Base-by-base conservation (phyloP, 2,113 vertebrate species). In the Argyrosomus japonicus region DNA sequence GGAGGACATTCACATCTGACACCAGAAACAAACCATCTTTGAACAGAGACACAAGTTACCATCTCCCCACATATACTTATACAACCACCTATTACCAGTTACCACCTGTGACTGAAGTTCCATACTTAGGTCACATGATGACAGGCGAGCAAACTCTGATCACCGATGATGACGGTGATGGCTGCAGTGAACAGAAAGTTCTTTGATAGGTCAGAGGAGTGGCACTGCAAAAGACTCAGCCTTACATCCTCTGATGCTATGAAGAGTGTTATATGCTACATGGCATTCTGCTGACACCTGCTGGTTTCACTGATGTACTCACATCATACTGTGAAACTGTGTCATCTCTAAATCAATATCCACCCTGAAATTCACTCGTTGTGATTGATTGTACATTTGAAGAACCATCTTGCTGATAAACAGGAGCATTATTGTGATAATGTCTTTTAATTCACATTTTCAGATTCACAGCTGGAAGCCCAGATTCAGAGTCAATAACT, bases 291-390 rank as follows among this genome's bases (percentile, higher is more conserved):
- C 79, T 87, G 96, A 81, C 96, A 95, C 68, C 97, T 97, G 87
- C 97, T 96, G 9, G 96, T 96, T 87, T 94, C 95, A 60, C 96
- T 96, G 5, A 21, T 51, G 54, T 23, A 18, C 48, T 21, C 25
- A 25, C 50, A 57, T 23, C 5, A 50, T 48, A 3, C 25, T 23
- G 1, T 19, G 29, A 56, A 15, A 65, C 29, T 72, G 23, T 6
- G 2, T 0, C 14, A 9, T 3, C 15, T 40, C 1, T 32, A 7
- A 15, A 48, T 68, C 75, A 21, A 10, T 58, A 14, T 0, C 45
- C 21, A 40, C 4, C 17, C 3, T 10, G 14, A 13, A 2, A 64
- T 45, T 13, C 1, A 0, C 5, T 12, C 2, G 4, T 17, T 18
- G 6, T 51, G 17, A 27, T 3, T 45, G 25, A 57, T 54, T 65